Conservation (phyloP, 2,113 vertebrate species). For the Struthio camelus region DNA sequence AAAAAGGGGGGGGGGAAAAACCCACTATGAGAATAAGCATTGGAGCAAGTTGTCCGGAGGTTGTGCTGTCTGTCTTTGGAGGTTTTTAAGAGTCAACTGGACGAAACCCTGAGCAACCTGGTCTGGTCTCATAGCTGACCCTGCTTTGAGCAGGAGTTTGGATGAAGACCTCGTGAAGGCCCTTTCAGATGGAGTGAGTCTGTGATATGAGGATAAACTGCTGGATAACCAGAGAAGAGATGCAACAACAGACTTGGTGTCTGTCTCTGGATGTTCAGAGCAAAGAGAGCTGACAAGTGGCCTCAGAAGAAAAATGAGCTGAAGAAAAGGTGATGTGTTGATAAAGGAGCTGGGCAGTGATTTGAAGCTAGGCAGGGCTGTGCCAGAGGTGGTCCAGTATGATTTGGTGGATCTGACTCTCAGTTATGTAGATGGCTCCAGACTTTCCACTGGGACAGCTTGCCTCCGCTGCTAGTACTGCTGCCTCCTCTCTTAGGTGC, state of each 20-base stretch:
- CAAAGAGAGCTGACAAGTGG: neutral
- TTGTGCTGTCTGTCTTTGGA: neutral
- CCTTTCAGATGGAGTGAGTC: too few relatives aligned
- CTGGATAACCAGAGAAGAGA: neutral
- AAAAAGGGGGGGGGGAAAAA: neutral
- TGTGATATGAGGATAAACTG: neutral
- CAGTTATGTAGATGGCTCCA: neutral
- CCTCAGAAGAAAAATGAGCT: neutral
- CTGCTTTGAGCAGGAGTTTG: neutral
- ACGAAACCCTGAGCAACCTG: too few relatives aligned
- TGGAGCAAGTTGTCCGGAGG: too few relatives aligned
- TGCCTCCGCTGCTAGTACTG: neutral
- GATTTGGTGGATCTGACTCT: neutral
- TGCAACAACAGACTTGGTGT: neutral
- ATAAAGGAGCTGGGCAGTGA: neutral
- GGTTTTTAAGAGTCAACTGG: neutral
- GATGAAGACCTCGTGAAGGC: neutral
- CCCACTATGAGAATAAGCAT: too few relatives aligned
- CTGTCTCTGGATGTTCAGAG: neutral
- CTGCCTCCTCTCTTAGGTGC: too few relatives aligned
- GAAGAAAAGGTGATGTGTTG: neutral
- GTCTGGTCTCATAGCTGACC: neutral
- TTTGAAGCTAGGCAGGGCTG: neutral
- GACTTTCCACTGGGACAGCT: neutral
- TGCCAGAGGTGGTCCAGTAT: neutral